Percentiles rank a stretch among this genome's conserved stretches.
phyloP scores from a whole-genome alignment of 1,140 invertebrate species.

The Melitaea cinxia region DNA sequence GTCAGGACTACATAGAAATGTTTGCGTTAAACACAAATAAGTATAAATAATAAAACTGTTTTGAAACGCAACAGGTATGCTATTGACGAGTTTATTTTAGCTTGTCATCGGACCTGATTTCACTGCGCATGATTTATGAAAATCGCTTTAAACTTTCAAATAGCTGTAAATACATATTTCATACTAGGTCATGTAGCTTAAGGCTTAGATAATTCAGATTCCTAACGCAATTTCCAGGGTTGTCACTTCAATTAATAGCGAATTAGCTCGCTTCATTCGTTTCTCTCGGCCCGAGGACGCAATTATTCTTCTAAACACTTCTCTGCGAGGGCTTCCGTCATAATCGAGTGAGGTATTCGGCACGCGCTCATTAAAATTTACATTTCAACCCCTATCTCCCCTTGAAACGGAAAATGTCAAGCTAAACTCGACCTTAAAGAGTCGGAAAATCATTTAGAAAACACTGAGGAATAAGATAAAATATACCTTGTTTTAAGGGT shows the following conservation, averaged over 20 bases:
- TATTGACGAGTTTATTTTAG: neutral
- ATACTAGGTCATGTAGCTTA: neutral
- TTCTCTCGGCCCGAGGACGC: conserved; percentile 6
- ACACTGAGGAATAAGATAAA: neutral
- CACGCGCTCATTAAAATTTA: conserved; percentile 46
- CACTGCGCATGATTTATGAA: conserved; percentile 13
- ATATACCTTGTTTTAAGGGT: neutral
- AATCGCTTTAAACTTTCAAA: conserved; percentile 16
- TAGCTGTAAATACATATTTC: conserved; percentile 5
- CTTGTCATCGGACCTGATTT: conserved; percentile 14
- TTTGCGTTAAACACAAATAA: neutral
- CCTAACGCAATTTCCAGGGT: conserved; percentile 1
- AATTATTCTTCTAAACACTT: conserved; percentile 31
- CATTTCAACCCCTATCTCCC: conserved; percentile 23
- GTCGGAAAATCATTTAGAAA: conserved; percentile 3
- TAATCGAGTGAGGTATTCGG: conserved; percentile 37
- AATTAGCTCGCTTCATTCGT: conserved; percentile 9
- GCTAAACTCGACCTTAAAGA: neutral
- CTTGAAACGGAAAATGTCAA: neutral
- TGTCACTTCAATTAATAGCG: conserved; percentile 1
- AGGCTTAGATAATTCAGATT: neutral
- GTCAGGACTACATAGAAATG: neutral
- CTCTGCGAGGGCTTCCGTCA: conserved; percentile 18
- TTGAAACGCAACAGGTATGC: neutral
- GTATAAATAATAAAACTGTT: neutral